Base-by-base conservation (phyloP, 2,888 invertebrate genomes). In the Hedychridium roseum region DNA sequence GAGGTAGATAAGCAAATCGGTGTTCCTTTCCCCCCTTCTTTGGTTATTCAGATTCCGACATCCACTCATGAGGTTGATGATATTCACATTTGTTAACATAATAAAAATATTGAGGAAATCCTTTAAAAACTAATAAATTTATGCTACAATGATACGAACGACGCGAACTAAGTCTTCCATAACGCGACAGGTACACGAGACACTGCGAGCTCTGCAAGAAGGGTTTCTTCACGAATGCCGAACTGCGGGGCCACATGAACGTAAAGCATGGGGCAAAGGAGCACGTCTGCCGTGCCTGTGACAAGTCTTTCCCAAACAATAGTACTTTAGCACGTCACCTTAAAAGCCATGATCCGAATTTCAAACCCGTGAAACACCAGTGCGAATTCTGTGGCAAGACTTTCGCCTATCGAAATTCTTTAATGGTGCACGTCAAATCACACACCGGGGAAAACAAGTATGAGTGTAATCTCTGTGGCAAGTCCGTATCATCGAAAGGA, bases 381-480 rank as follows among this genome's bases (percentile, higher is more conserved):
- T 79, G 79, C 42, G 73, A 78, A 41, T 61, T 73, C 23, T 79
- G 79, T 46, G 80, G 79, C 2, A 79, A 79, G 44, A 71, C 71
- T 2, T 80, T 80, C 43, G 70, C 73, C 1, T 78, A 76, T 36
- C 74, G 73, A 44, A 79, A 76, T 41, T 79, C 79, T 0, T 51
- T 80, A 9, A 70, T 73, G 12, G 69, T 74, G 6, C 80, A 80
- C 48, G 71, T 74, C 0, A 71, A 72, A 30, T 72, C 76, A 0
- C 74, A 76, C 50, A 79, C 63, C 42, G 77, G 74, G 2, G 76
- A 78, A 9, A 79, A 77, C 43, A 74, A 71, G 23, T 73, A 72
- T 50, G 70, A 74, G 12, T 80, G 80, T 26, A 74, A 79, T 46
- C 56, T 78, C 1, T 80, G 80, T 43, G 76, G 75, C 1, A 80